Percentiles rank a stretch among this genome's conserved stretches.
These are phyloP conservation scores for Pseudomyrmex cubaensis DNA, from an alignment of 1,140 invertebrate species.

Conservation along the genomic window DNA sequence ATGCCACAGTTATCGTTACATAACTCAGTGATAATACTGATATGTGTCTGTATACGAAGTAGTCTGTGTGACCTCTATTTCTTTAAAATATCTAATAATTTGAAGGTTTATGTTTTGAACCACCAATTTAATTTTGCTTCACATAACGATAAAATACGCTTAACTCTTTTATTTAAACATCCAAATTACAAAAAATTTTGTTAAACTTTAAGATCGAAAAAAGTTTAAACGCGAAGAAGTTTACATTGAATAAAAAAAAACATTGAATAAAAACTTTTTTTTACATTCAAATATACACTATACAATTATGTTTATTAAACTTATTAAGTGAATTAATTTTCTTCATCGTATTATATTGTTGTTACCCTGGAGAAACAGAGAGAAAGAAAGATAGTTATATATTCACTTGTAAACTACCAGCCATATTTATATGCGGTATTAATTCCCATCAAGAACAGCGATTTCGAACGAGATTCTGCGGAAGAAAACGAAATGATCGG, in stretches of 20 bases:
- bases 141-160: too few relatives aligned
- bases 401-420: conserved; percentile 42
- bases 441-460: conserved; percentile 49
- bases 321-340: not conserved
- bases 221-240: too few relatives aligned
- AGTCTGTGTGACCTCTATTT: not conserved
- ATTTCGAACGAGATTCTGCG: conserved; percentile 7
- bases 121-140: not conserved
- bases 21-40: conserved; percentile 9
- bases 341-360: not conserved
- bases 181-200: too few relatives aligned
- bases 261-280: not conserved
- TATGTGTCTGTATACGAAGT: not conserved
- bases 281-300: not conserved
- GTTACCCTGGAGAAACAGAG: not conserved
- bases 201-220: too few relatives aligned
- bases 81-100: not conserved
- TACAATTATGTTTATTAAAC: not conserved
- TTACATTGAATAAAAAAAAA: not conserved
- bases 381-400: not conserved
- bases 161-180: too few relatives aligned
- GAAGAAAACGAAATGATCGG: conserved; percentile 36
- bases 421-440: conserved; percentile 65
- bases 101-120: not conserved
- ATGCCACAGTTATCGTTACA: not conserved